These are phyloP conservation scores for Branchellion lobata DNA, from an alignment of 2,888 invertebrate species.

Conservation along the genomic window DNA sequence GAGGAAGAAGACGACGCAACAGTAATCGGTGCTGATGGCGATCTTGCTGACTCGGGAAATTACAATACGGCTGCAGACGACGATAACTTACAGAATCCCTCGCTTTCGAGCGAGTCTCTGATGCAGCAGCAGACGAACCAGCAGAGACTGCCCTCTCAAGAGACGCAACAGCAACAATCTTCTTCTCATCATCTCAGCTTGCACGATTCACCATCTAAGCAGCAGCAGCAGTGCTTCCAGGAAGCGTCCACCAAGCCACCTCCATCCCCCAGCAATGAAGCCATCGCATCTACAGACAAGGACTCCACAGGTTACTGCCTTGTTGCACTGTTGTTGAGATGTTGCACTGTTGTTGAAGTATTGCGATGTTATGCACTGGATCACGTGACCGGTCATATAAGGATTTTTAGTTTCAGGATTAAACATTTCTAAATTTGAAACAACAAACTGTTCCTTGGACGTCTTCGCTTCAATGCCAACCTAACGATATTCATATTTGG, in stretches of 20 bases:
- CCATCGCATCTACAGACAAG: not conserved
- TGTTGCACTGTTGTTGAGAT: not conserved
- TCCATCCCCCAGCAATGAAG: not conserved
- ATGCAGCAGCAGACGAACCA: not conserved
- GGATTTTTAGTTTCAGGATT: no score
- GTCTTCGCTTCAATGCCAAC: no score
- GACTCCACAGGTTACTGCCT: not conserved
- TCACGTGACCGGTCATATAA: no score
- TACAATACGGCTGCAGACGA: not conserved
- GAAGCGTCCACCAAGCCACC: not conserved
- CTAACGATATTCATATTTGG: no score
- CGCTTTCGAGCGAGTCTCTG: not conserved
- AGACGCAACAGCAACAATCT: not conserved
- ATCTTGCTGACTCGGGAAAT: not conserved
- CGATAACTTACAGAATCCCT: not conserved
- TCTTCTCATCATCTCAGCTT: not conserved
- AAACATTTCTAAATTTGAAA: no score
- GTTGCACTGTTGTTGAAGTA: no score
- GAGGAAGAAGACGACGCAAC: constrained; percentile 25
- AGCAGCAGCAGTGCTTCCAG: not conserved
- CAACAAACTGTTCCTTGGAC: no score
- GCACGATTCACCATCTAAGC: not conserved
- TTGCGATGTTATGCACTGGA: no score
- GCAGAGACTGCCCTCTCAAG: not conserved
- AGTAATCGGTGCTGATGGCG: not conserved